Conservation (phyloP, 2,888 invertebrate genomes). For the Meteorus colon region DNA sequence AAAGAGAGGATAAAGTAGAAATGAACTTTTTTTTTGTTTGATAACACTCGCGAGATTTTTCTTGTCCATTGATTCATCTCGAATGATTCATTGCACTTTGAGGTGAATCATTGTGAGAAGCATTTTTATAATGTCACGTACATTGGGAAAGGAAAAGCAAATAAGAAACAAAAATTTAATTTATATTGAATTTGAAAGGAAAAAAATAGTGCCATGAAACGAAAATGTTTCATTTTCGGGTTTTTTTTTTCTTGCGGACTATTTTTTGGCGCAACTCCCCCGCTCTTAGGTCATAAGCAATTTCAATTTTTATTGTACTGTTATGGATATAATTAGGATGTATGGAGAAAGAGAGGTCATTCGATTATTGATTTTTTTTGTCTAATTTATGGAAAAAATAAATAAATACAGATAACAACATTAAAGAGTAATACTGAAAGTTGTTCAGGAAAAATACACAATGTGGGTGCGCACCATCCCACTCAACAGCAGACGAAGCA, state of each 20-base stretch:
- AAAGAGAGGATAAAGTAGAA: neutral
- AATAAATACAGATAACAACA: neutral
- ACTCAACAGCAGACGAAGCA: slow-evolving; percentile 50
- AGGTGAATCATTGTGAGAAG: slow-evolving; percentile 8
- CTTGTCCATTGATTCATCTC: slow-evolving; percentile 10
- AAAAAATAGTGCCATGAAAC: slow-evolving; percentile 41
- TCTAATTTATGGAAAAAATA: neutral
- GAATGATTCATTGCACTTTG: neutral
- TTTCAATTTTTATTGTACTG: slow-evolving; percentile 24
- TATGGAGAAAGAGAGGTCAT: slow-evolving; percentile 51
- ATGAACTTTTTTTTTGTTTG: neutral
- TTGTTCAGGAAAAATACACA: neutral
- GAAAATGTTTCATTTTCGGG: slow-evolving; percentile 25
- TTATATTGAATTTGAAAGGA: slow-evolving; percentile 36
- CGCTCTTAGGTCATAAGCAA: slow-evolving; percentile 67
- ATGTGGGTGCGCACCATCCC: slow-evolving; percentile 70
- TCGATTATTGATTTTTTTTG: slow-evolving; percentile 23
- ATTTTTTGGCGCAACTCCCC: slow-evolving; percentile 66
- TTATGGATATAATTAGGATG: slow-evolving; percentile 48
- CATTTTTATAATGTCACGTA: slow-evolving; percentile 32
- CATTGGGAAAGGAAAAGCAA: slow-evolving; percentile 50
- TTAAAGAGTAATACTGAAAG: slow-evolving; percentile 19
- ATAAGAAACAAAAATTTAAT: slow-evolving; percentile 15
- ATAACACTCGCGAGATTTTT: slow-evolving; percentile 9
- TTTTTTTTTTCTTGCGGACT: slow-evolving; percentile 43